These are phyloP conservation scores for Cherax destructor DNA, from an alignment of 1,140 invertebrate species.

Conservation along the genomic window DNA sequence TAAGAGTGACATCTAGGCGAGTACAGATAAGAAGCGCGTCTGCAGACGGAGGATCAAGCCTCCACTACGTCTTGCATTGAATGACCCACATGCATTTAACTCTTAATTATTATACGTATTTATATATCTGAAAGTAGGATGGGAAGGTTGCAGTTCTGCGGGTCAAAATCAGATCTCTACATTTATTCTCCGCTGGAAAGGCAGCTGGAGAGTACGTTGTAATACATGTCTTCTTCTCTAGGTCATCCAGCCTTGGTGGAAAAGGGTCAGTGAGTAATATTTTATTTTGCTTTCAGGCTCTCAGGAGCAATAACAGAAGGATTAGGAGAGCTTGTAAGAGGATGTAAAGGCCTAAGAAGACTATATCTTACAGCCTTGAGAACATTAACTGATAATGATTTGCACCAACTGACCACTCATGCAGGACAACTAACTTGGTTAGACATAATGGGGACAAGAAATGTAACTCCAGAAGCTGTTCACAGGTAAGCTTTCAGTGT, in stretches of 20 bases:
- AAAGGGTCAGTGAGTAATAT: not conserved
- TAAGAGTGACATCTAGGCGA: no score
- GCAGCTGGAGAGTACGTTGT: no score
- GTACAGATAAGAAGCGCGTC: no score
- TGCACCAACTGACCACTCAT: slow-evolving; percentile 74
- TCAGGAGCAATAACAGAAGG: slow-evolving; percentile 63
- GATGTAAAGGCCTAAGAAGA: slow-evolving; percentile 46
- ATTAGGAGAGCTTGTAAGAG: slow-evolving; percentile 58
- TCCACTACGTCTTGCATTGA: no score
- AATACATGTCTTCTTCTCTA: not conserved
- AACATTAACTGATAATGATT: slow-evolving; percentile 75
- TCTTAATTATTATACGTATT: no score
- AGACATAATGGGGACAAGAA: slow-evolving; percentile 76
- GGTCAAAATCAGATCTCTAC: no score
- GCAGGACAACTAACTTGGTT: slow-evolving; percentile 75
- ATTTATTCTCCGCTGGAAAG: no score
- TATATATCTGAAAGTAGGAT: no score
- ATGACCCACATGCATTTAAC: no score
- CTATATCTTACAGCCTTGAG: slow-evolving; percentile 72
- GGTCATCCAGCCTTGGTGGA: no score
- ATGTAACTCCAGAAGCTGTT: slow-evolving; percentile 72
- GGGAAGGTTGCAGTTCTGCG: no score
- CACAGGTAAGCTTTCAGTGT: slow-evolving; percentile 38
- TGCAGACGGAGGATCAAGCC: no score
- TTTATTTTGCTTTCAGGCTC: slow-evolving; percentile 31